These are phyloP conservation scores for Embidobia sp. DNA, from an alignment of 2,888 invertebrate genomes.

Conservation along the genomic window DNA sequence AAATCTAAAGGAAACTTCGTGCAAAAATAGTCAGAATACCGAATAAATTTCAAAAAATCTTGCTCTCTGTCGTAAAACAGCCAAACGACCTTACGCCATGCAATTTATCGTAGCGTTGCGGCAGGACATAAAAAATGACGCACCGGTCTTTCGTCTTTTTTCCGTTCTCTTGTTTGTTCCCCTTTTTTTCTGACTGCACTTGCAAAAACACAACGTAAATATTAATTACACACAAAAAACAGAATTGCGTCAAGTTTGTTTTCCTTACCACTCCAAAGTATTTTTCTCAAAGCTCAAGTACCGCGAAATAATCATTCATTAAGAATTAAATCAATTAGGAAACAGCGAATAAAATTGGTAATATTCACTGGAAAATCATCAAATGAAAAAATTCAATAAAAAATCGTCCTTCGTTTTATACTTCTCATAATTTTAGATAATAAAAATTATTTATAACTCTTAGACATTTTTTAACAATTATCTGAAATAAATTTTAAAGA, in stretches of 20 bases:
- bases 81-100: conserved; percentile 51
- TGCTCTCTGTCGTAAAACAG: conserved; percentile 52
- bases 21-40: conserved; percentile 53
- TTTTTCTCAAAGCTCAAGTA: too few species aligned
- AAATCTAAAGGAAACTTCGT: conserved; percentile 57
- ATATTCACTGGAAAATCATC: too few species aligned
- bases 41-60: conserved; percentile 59
- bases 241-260: background rate
- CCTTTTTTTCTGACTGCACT: background rate
- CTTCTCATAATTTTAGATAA: too few species aligned
- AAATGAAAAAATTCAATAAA: too few species aligned
- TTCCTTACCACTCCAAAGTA: background rate
- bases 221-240: conserved; percentile 27
- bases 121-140: conserved; percentile 45
- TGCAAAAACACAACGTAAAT: conserved; percentile 26
- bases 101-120: conserved; percentile 47
- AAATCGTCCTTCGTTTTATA: too few species aligned
- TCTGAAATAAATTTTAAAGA: too few species aligned
- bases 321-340: too few species aligned
- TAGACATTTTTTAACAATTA: too few species aligned
- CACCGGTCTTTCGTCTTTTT: conserved; percentile 8
- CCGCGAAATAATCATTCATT: too few species aligned
- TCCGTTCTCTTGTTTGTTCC: background rate
- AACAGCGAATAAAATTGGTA: too few species aligned
- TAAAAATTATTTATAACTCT: too few species aligned